Base-by-base conservation (phyloP, 2,888 invertebrate genomes). In the Latheticus oryzae region DNA sequence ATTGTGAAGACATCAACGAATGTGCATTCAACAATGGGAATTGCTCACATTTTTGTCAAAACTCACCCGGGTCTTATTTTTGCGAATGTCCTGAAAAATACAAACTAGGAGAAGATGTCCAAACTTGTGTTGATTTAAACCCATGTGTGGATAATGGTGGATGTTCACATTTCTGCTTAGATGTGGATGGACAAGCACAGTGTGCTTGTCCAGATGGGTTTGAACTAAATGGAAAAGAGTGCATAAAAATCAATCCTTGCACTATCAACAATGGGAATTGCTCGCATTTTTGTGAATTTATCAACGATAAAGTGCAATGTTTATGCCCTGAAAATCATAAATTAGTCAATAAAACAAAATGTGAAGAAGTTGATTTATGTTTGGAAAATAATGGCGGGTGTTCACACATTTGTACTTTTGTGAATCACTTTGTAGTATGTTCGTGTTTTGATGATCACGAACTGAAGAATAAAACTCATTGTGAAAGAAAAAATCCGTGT, bases 401-500 rank as follows among this genome's bases (percentile, higher is more conserved):
- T 69, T 81, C 83, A 3, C 86, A 87, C 54, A 58, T 65, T 76
- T 81, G 21, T 77, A 83, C 82, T 59, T 80, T 80, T 42, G 75
- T 80, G 2, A 73, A 79, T 11, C 83, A 83, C 1, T 77, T 79
- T 17, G 80, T 81, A 45, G 76, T 75, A 24, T 87, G 87, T 66
- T 73, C 79, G 0, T 87, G 87, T 69, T 80, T 82, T 0, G 65
- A 74, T 9, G 83, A 82, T 1, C 78, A 79, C 54, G 78, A 80
- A 48, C 67, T 83, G 4, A 64, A 66, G 2, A 72, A 74, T 28
- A 77, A 73, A 16, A 75, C 71, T 9, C 67, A 65, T 32, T 81
- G 81, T 60, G 66, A 61, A 11, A 78, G 79, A 66, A 76, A 83
- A 5, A 81, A 86, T 68, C 85, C 84, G 17, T 89, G 88, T 62